Base-by-base conservation (phyloP, 2,888 invertebrate genomes). In the Noctua janthina region DNA sequence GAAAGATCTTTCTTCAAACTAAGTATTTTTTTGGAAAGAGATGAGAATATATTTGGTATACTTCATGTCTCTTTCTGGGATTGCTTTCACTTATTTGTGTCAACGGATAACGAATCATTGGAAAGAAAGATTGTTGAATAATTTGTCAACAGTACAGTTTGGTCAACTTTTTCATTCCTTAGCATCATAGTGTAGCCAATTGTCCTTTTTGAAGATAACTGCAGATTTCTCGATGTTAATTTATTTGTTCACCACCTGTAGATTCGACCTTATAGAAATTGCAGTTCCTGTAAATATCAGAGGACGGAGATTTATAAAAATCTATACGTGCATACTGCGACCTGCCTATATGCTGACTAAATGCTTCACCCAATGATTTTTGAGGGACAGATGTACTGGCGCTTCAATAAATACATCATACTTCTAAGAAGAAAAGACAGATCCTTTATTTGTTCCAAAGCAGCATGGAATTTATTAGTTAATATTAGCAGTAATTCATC, bases 401-500 rank as follows among this genome's bases (percentile, higher is more conserved):
- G 23, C 49, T 43, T 39, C 4, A 39, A 23, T 43, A 46, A n/a
- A n/a, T 43, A 23, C 17, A 17, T 54, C 10, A 39, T 15, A 39
- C 43, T 59, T 29, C n/a, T 39, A 54, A 70, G 5, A 62, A 72
- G 13, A 62, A 54, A 69, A 46, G 0, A 51, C 39, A 66, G 39
- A 46, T 54, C 2, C 11, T 29, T 35, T 68, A 20, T 46, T 72
- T 54, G 10, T 74, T 17, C n/a, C 23, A 59, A 20, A 72, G 13
- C 39, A 49, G 23, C 56, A 59, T 66, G 66, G 62, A 77, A 69
- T 72, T 54, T 75, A 81, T 77, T 70, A 85, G 75, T 56, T 64
- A 76, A 72, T 84, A 84, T 85, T 77, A 79, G 43, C 72, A 76
- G 75, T 87, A 84, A 75, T 78, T 75, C 72, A 67, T 81, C 49